Percentiles rank a stretch among this genome's conserved stretches.
phyloP scores from a whole-genome alignment of 2,113 vertebrate species.

The Capreolus pygargus region DNA sequence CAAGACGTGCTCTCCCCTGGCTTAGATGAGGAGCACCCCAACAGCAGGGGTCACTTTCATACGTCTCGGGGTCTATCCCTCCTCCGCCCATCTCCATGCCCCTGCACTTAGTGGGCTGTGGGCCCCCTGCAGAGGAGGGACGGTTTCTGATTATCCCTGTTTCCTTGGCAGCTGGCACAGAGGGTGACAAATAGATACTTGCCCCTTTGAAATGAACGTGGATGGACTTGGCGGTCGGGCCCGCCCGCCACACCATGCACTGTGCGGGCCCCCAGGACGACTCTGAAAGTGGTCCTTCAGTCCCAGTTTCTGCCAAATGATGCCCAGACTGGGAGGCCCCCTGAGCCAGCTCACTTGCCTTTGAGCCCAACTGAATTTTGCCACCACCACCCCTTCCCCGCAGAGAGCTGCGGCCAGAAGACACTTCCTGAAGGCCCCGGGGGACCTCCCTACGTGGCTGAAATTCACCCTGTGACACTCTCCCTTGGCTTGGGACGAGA shows the following conservation, averaged over 20 bases:
- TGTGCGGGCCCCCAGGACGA: neutral
- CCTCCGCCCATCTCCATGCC: accelerated
- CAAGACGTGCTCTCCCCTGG: neutral
- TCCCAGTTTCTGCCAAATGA: neutral
- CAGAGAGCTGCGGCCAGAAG: neutral
- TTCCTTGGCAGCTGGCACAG: neutral
- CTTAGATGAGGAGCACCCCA: neutral
- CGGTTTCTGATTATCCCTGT: neutral
- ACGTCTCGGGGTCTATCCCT: accelerated
- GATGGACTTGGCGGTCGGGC: too few species aligned
- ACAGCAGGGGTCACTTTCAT: neutral
- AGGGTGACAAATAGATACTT: neutral
- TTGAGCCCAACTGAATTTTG: neutral
- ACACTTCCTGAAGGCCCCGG: neutral
- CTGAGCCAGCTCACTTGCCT: neutral
- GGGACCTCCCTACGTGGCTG: accelerated
- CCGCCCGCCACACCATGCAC: accelerated
- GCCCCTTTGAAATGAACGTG: neutral
- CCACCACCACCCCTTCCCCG: neutral
- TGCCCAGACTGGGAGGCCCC: neutral
- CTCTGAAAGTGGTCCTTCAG: neutral
- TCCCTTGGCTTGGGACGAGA: neutral
- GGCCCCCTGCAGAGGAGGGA: neutral
- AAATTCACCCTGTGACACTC: accelerated
- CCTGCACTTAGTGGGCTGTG: neutral